Evolutionary conservation across 2,113 vertebrate genomes (phyloP).

Genomic region (Enhydra lutris): DNA sequence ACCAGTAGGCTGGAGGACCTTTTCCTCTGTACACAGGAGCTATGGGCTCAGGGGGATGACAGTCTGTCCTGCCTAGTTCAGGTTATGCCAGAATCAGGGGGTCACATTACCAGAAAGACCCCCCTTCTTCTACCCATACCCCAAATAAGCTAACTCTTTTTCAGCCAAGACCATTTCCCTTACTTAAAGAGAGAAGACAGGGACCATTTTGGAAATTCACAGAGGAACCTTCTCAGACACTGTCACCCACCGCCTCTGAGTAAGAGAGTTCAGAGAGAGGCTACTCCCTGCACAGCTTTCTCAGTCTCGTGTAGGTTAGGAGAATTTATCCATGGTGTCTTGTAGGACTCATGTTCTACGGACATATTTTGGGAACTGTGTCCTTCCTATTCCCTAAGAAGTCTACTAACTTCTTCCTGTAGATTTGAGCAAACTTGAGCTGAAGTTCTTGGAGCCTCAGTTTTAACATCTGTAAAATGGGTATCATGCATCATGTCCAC

Average conservation of each 20-base stretch:
- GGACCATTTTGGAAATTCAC: not conserved
- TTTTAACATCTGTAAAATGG: not conserved
- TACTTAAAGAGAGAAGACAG: not conserved
- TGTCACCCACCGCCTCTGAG: accelerated
- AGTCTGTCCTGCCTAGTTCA: not conserved
- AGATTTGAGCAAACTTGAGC: not conserved
- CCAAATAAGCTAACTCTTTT: not conserved
- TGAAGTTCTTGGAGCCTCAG: not conserved
- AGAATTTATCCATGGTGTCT: not conserved
- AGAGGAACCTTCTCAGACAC: too few relatives aligned
- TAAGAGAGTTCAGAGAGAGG: too few relatives aligned
- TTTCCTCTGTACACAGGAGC: accelerated
- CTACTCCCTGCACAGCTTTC: not conserved
- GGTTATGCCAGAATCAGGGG: not conserved
- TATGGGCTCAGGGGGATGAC: accelerated
- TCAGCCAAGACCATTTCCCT: not conserved
- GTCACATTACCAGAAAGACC: not conserved
- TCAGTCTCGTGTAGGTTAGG: not conserved
- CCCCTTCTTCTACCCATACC: not conserved
- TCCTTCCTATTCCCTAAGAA: not conserved
- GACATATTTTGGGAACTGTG: not conserved
- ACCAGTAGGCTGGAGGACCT: not conserved
- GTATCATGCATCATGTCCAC: too few relatives aligned
- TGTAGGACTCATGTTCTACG: not conserved
- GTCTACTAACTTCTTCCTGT: not conserved